Base-by-base conservation (phyloP, 2,113 vertebrate species). In the Hydrochoerus hydrochaeris region DNA sequence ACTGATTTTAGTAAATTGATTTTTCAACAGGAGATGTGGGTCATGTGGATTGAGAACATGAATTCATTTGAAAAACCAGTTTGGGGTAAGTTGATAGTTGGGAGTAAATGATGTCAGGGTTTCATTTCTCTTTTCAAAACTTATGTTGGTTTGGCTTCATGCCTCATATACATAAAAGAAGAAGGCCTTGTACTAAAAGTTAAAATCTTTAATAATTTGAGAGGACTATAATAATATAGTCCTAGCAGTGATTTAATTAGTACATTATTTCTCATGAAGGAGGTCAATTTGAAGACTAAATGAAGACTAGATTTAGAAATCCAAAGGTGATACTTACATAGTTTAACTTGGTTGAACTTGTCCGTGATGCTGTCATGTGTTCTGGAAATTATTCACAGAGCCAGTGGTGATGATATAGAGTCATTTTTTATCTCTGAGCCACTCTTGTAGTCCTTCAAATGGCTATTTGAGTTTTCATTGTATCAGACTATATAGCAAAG, bases 21-120 rank as follows among this genome's bases (percentile, higher is more conserved):
- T 97, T 98, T 97, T 97, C 60, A 96, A 83, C 97, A 97, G 97
- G 97, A 96, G 78, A 97, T 97, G 95, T 97, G 96, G 89, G 95
- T 86, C 95, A 94, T 95, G 60, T 96, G 95, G 93, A 97, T 96
- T 96, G 97, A 91, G 85, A 86, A 97, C 95, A 83, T 92, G 95
- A 92, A 94, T 96, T 98, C 93, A 94, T 96, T 97, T 97, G 97
- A 96, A 96, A 97, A 97, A 78, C 94, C 82, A 83, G 91, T 97
- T 90, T 96, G 92, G 94, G 97, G 95, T 96, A 97, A 98, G 96
- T 97, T 87, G 87, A 91, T 95, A 95, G 44, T 81, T 73, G 44
- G 85, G 52, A 84, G n/a, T 91, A 32, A 95, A 88, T 86, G 26
- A 83, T 60, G 94, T 97, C 54, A 96, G 73, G 58, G 30, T 78